Conservation (phyloP, 2,888 invertebrate species). For the Pyrrhia umbra region DNA sequence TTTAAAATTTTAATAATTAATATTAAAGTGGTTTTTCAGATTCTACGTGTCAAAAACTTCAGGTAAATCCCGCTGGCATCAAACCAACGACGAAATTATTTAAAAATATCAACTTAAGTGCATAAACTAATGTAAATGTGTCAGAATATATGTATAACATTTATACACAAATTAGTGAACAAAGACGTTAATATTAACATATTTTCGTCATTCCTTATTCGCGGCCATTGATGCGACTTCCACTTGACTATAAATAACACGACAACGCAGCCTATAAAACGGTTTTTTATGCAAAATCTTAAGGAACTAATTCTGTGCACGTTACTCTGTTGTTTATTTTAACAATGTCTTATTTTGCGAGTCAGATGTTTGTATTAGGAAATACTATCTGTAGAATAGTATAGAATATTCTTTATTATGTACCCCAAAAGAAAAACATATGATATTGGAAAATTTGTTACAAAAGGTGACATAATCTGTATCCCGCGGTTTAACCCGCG, state of each 20-base stretch:
- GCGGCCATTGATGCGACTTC: constrained; percentile 51
- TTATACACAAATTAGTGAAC: constrained; percentile 57
- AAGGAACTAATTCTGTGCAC: constrained; percentile 51
- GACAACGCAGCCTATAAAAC: constrained; percentile 49
- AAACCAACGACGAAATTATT: neutral
- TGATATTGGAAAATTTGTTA: too few species aligned
- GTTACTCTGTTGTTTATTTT: constrained; percentile 50
- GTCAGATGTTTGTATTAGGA: constrained; percentile 12
- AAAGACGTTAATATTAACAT: constrained; percentile 45
- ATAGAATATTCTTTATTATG: too few species aligned
- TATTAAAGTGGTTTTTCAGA: too few species aligned
- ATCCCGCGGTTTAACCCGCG: too few species aligned
- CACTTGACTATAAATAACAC: constrained; percentile 49
- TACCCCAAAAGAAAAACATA: too few species aligned
- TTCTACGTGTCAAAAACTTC: too few species aligned
- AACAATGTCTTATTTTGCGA: constrained; percentile 52
- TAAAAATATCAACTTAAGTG: constrained; percentile 23
- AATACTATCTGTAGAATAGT: neutral
- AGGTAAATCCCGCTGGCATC: too few species aligned
- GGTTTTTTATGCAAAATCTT: constrained; percentile 58
- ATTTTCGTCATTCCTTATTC: constrained; percentile 56
- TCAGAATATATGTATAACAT: constrained; percentile 34
- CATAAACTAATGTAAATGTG: constrained; percentile 41
- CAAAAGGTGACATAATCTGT: too few species aligned
- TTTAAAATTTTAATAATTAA: too few species aligned